Conservation (phyloP, 1,140 invertebrate genomes). For the Leptoteleia sp. region DNA sequence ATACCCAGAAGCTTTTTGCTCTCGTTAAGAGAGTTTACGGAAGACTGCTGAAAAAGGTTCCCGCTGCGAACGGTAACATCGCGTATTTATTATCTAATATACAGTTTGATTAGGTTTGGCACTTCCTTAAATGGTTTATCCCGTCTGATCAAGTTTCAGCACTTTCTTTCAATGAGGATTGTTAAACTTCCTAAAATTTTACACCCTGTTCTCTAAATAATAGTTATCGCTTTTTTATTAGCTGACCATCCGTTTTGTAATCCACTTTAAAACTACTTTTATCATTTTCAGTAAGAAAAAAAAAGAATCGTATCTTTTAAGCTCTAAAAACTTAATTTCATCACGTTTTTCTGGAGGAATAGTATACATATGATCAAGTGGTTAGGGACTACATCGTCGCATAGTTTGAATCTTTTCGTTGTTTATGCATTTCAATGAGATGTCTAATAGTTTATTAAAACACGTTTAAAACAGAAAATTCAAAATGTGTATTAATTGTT, state of each 20-base stretch:
- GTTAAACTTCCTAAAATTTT: constrained; percentile 19
- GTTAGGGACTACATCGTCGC: too few relatives aligned
- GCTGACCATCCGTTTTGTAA: background rate
- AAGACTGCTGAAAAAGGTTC: constrained; percentile 39
- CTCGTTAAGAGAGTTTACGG: constrained; percentile 54
- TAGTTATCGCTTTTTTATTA: constrained; percentile 22
- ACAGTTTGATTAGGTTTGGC: constrained; percentile 53
- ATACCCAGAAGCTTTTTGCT: constrained; percentile 57
- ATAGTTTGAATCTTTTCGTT: too few relatives aligned
- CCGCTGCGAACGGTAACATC: constrained; percentile 29
- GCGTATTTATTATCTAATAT: constrained; percentile 56
- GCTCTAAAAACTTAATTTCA: too few relatives aligned
- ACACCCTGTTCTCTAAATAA: constrained; percentile 16
- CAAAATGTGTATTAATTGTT: too few relatives aligned
- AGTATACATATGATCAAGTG: too few relatives aligned
- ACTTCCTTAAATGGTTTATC: constrained; percentile 56
- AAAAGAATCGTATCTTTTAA: too few relatives aligned
- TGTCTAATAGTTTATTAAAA: too few relatives aligned
- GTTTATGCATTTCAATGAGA: too few relatives aligned
- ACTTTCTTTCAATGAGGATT: constrained; percentile 22
- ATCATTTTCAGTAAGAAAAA: background rate
- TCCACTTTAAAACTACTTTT: background rate
- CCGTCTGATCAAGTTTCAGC: constrained; percentile 37
- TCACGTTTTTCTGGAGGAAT: too few relatives aligned
- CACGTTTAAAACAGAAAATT: too few relatives aligned